Base-by-base conservation (phyloP, 2,888 invertebrate species). In the Habroteleia sp. region DNA sequence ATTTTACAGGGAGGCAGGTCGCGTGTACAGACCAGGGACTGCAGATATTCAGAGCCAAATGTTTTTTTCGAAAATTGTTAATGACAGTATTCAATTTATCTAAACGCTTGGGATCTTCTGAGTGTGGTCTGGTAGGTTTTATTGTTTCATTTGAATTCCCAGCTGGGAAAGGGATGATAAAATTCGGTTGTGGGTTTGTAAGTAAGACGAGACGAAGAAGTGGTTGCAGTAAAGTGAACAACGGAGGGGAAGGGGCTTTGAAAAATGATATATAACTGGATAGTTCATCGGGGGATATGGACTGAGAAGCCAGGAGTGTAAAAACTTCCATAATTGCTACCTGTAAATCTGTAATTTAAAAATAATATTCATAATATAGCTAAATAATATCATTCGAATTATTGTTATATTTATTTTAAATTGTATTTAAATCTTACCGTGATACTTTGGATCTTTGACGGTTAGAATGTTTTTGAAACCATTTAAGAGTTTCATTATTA, bases 251-350 rank as follows among this genome's bases (percentile, higher is more conserved):
- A 25, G 89, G 85, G 7, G 88, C 89, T 76, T 92, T 91, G 81
- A 93, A 90, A 77, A 93, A 90, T 14, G 90, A 89, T 65, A 94
- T 89, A 82, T 92, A 92, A 7, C 90, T 89, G 3, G 91, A 89
- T 69, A 94, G 87, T 81, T 92, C 92, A 3, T 87, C 79, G 0
- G 91, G 86, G 44, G 89, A 89, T 62, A 92, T 89, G 68, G 91
- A 90, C 77, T 90, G 90, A 5, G 89, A 89, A 0, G 91, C 91
- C 77, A 92, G 83, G 58, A 90, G 79, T 1, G 89, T 89, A 31
- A 94, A 90, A 44, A 94, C 89, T 84, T 93, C 93, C 33, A 94
- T 85, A 50, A 93, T 90, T 42, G 92, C 91, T 79, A 91, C 90
- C 78, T 93, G 94, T 8, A 94, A 87, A 68, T 93, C 94, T 93